phyloP scores from a whole-genome alignment of 2,888 invertebrate genomes.

The Acronicta leporina region DNA sequence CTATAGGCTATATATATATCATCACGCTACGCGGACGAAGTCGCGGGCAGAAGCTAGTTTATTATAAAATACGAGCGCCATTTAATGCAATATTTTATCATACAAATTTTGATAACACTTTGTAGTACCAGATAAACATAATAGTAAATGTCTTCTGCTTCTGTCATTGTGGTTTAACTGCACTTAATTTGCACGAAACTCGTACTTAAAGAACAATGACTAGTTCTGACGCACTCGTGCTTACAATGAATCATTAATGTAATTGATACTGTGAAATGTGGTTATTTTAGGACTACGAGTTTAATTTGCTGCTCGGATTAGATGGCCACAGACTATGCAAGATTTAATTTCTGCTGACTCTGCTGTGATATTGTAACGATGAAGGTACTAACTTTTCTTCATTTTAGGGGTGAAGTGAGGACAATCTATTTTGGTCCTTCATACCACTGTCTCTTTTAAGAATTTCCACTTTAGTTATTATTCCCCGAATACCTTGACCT shows the following conservation, averaged over 20 bases:
- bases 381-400: too few species aligned
- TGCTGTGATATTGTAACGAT: too few species aligned
- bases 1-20: too few species aligned
- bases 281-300: background rate
- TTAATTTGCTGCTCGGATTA: background rate
- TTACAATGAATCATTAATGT: conserved; percentile 1
- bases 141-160: background rate
- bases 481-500: too few species aligned
- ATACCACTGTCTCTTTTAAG: too few species aligned
- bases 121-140: background rate
- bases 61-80: background rate
- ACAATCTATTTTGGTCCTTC: too few species aligned
- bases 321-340: too few species aligned
- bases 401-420: too few species aligned
- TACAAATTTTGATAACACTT: background rate
- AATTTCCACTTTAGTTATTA: too few species aligned
- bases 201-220: conserved; percentile 1
- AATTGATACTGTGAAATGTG: background rate
- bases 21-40: too few species aligned
- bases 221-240: background rate
- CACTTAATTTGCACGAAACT: conserved; percentile 4
- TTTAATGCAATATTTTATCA: background rate
- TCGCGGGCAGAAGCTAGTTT: too few species aligned
- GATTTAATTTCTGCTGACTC: too few species aligned
- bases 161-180: background rate